These are phyloP conservation scores for Parapsyche elsis DNA, from an alignment of 1,140 invertebrate species.

Conservation along the genomic window DNA sequence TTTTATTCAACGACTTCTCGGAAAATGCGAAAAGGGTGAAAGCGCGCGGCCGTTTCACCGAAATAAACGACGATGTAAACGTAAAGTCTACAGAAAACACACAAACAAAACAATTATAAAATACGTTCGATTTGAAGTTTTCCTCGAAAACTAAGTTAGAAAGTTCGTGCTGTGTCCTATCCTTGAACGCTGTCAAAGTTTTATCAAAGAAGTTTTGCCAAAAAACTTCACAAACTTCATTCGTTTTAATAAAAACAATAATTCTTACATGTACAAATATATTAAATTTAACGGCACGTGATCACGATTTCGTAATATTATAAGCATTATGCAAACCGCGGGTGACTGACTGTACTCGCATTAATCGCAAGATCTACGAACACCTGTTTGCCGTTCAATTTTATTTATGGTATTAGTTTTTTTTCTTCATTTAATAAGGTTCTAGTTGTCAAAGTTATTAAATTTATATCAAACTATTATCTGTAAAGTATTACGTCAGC, in stretches of 20 bases:
- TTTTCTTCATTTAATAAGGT: too few relatives aligned
- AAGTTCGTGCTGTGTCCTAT: constrained; percentile 13
- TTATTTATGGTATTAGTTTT: too few relatives aligned
- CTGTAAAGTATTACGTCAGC: too few relatives aligned
- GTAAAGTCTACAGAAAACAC: not conserved
- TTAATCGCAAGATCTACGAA: too few relatives aligned
- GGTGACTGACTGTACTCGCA: too few relatives aligned
- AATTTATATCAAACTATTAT: too few relatives aligned
- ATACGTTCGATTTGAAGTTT: not conserved
- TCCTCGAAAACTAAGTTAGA: not conserved
- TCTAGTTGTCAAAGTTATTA: too few relatives aligned
- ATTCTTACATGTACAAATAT: not conserved
- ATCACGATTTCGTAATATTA: too few relatives aligned
- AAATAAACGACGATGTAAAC: not conserved
- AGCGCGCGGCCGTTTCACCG: not conserved
- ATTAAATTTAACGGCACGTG: too few relatives aligned
- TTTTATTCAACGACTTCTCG: constrained; percentile 24
- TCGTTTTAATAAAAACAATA: not conserved
- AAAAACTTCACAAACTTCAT: not conserved
- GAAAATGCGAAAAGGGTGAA: constrained; percentile 5
- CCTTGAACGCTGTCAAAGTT: constrained; percentile 19
- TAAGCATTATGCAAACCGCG: too few relatives aligned
- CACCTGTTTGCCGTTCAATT: too few relatives aligned
- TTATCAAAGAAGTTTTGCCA: constrained; percentile 16
- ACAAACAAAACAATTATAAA: not conserved